Evolutionary conservation across 1,140 invertebrate species (phyloP).

Genomic region (Diachasmimorpha longicaudata): DNA sequence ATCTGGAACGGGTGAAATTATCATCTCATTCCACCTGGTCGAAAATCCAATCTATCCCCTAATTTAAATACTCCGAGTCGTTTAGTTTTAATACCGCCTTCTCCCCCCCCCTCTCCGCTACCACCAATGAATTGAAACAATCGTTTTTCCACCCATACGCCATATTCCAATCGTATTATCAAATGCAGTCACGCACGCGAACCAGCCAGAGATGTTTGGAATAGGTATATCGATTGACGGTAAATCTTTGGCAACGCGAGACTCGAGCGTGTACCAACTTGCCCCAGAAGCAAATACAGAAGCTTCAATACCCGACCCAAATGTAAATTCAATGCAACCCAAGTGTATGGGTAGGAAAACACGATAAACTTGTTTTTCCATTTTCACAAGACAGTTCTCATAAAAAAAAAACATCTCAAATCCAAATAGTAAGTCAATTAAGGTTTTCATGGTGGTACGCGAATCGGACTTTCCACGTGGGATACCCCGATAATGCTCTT

Average conservation of each 20-base stretch:
- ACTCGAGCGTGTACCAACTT: background rate
- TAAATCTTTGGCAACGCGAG: slow-evolving; percentile 17
- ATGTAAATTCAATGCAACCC: slow-evolving; percentile 10
- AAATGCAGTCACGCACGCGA: background rate
- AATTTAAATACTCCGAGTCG: background rate
- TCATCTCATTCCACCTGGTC: background rate
- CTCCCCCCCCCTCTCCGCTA: background rate
- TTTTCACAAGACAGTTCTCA: background rate
- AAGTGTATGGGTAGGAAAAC: background rate
- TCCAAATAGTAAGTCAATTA: background rate
- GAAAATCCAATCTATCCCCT: background rate
- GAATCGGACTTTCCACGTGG: background rate
- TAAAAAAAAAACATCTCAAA: background rate
- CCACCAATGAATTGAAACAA: background rate
- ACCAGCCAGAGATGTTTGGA: background rate
- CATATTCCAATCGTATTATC: background rate
- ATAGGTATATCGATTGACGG: slow-evolving; percentile 13
- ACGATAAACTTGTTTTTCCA: slow-evolving; percentile 7
- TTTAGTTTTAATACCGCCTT: background rate
- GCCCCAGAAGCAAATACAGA: background rate
- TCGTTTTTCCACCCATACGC: background rate
- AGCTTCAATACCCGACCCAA: background rate
- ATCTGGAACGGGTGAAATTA: background rate
- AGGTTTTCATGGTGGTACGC: background rate
- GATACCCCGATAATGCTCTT: background rate